Evolutionary conservation across 2,797 vertebrate genomes (phyloP).

Genomic region (Xenops minutus): DNA sequence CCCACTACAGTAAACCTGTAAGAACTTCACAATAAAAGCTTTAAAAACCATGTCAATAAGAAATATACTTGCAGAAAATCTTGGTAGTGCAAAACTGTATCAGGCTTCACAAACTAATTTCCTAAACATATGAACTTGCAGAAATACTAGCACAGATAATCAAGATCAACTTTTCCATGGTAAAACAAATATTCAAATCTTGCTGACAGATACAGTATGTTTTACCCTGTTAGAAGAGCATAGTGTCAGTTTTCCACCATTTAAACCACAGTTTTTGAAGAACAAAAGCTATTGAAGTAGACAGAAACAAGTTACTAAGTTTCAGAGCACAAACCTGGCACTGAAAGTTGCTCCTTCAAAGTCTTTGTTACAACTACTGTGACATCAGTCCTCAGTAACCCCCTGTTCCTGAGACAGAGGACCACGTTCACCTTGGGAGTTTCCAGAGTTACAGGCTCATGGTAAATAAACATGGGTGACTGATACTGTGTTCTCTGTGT

Average conservation of each 20-base stretch:
- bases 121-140: not conserved
- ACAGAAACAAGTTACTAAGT: not conserved
- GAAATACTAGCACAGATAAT: slow-evolving; percentile 42
- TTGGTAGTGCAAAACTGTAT: not conserved
- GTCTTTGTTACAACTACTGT: not conserved
- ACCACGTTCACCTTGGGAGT: not conserved
- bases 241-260: not conserved
- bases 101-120: slow-evolving; percentile 9
- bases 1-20: slow-evolving; percentile 6
- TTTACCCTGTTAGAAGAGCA: not conserved
- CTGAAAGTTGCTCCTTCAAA: not conserved
- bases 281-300: slow-evolving; percentile 15
- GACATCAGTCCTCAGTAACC: not conserved
- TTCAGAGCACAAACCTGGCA: not conserved
- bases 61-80: slow-evolving; percentile 12
- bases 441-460: not conserved
- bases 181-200: slow-evolving; percentile 37
- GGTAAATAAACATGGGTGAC: not conserved
- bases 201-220: not conserved
- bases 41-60: not conserved
- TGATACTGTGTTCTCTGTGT: not conserved
- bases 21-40: slow-evolving; percentile 11
- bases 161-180: not conserved
- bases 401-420: not conserved
- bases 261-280: slow-evolving; percentile 30